A percentile compares a stretch with the other conserved stretches of the same genome.
Evolutionary conservation across 2,888 invertebrate species (phyloP).

Genomic region (Callyntrura sp.): DNA sequence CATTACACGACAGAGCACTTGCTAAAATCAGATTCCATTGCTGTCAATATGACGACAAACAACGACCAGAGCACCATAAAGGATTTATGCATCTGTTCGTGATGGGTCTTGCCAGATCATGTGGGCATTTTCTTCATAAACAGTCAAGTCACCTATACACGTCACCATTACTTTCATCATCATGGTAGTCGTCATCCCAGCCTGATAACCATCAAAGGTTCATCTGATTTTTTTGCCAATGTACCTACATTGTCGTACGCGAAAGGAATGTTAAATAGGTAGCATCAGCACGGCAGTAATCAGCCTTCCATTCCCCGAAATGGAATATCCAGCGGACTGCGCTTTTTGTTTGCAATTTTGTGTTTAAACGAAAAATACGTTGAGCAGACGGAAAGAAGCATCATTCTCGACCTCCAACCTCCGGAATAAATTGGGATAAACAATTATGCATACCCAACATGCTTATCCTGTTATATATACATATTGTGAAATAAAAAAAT

Average conservation of each 20-base stretch:
- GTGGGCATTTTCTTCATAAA: not conserved
- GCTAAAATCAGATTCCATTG: constrained; percentile 28
- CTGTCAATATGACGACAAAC: not conserved
- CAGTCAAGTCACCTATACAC: not conserved
- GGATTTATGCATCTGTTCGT: constrained; percentile 33
- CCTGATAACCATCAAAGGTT: not conserved
- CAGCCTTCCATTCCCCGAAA: not conserved
- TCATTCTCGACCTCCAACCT: too few relatives aligned
- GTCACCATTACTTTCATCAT: too few relatives aligned
- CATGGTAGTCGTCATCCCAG: not conserved
- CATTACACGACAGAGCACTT: not conserved
- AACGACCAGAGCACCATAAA: not conserved
- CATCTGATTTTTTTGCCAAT: constrained; percentile 1
- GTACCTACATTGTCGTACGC: not conserved
- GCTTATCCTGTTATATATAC: too few relatives aligned
- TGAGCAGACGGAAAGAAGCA: too few relatives aligned
- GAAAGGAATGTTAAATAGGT: constrained; percentile 30
- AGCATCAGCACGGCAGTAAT: not conserved
- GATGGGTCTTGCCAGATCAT: constrained; percentile 29
- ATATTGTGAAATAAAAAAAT: too few relatives aligned
- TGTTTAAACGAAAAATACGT: too few relatives aligned
- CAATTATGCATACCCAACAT: too few relatives aligned
- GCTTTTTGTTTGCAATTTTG: too few relatives aligned
- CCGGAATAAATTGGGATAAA: too few relatives aligned
- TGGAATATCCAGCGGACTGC: not conserved